Evolutionary conservation across 2,888 invertebrate species (phyloP), one percentile per base, ranked within the genome.

Genomic region (Autographa pulchrina): DNA sequence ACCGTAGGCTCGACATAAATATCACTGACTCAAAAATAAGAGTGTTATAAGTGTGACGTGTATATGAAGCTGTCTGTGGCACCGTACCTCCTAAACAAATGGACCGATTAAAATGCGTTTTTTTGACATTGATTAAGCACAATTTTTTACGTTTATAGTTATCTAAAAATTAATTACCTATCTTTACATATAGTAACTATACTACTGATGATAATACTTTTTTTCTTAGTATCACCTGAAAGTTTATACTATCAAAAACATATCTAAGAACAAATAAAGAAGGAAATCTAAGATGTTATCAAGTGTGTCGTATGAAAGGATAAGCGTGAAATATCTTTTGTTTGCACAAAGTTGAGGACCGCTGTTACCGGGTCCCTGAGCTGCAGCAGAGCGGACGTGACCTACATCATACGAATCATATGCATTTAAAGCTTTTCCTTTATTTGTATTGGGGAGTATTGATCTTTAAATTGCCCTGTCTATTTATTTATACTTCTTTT

Each of bases 341-440:
- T 79, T 65, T n/a, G 65, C 52, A 58, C 25, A 20, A 63, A 62
- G 69, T 61, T 68, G 65, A 70, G 38, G 43, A 65, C 60, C 8
- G 35, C 41, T n/a, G 2, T 25, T 35, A 54, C 20, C 54, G 66
- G 52, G 31, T 16, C 18, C 59, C 31, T 56, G 43, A 43, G 60
- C 48, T 48, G 41, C 58, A 67, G 77, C 74, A 72, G 77, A 56
- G 65, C 38, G 20, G 52, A 72, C 81, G 74, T 77, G 81, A 81
- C 81, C 83, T 48, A 81, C 63, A 63, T 81, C 75, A 73, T 78
- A 81, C 68, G 73, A 78, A 81, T 78, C 65, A 68, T 75, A 65
- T 81, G 61, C 69, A 81, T 72, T 78, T 20, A 2, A 78, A 81
- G 20, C 52, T 60, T 58, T 73, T 71, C 62, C 61, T 78, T 66